These are phyloP conservation scores for Taeniopygia guttata DNA, from an alignment of 2,797 vertebrate species.

Conservation along the genomic window DNA sequence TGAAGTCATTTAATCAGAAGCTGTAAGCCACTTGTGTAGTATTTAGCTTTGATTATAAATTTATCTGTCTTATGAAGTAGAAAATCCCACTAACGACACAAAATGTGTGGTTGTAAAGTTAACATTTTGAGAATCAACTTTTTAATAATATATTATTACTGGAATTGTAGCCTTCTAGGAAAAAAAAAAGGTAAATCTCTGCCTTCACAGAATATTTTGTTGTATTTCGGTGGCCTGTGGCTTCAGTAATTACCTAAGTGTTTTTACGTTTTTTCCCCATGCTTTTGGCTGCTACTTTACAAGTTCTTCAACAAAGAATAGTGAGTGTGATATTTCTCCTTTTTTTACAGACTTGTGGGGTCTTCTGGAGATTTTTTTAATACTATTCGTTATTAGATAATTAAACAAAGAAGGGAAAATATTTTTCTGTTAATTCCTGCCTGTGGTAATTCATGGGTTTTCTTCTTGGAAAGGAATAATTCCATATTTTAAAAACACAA, in stretches of 20 bases:
- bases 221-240: background rate
- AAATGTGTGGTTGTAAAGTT: background rate
- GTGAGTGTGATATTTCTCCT: background rate
- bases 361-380: background rate
- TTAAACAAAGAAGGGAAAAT: background rate
- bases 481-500: background rate
- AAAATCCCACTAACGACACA: background rate
- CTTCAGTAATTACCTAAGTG: background rate
- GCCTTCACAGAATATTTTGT: background rate
- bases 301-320: background rate
- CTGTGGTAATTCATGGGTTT: background rate
- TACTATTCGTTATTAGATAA: background rate
- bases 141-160: background rate
- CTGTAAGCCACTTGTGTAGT: background rate
- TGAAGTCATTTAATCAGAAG: background rate
- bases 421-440: background rate
- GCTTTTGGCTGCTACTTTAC: background rate
- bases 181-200: background rate
- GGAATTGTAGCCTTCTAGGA: background rate
- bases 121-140: background rate
- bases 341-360: background rate
- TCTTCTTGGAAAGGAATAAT: background rate
- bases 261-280: fast-evolving
- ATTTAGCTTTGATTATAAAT: background rate
- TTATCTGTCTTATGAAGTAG: background rate